Conservation (phyloP, 2,797 vertebrate species). For the Nannoperca obscura region DNA sequence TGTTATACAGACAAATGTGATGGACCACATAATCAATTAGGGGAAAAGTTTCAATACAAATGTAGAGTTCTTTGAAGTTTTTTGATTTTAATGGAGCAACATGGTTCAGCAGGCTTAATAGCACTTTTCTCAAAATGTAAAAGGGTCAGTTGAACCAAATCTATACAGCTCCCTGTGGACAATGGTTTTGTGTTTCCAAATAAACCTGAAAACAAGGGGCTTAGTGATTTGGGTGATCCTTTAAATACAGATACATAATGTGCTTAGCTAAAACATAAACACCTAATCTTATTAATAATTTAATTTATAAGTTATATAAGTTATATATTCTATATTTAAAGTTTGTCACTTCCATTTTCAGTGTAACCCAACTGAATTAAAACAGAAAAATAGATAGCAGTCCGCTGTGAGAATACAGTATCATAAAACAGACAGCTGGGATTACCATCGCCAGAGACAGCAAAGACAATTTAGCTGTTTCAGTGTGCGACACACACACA, state of each 20-base stretch:
- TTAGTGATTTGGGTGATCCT: neutral
- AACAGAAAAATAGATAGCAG: constrained; percentile 7
- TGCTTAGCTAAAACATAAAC: neutral
- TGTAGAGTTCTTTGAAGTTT: too few relatives aligned
- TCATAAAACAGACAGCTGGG: constrained; percentile 34
- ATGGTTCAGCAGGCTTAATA: neutral
- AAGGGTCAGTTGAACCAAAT: neutral
- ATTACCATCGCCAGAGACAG: constrained; percentile 26
- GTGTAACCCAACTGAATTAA: constrained; percentile 4
- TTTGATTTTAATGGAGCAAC: too few relatives aligned
- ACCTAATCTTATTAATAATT: neutral
- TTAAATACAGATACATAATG: neutral
- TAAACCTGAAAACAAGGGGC: neutral
- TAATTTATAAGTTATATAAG: neutral
- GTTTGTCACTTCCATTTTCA: constrained; percentile 16
- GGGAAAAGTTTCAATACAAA: neutral
- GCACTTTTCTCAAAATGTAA: neutral
- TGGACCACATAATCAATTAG: neutral
- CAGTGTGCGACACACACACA: neutral
- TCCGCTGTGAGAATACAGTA: constrained; percentile 1
- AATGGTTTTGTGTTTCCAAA: neutral
- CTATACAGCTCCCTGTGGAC: neutral
- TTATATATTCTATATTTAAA: constrained; percentile 4
- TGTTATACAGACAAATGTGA: neutral
- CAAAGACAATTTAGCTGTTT: constrained; percentile 8